These are phyloP conservation scores for Actinia equina DNA, from an alignment of 64 coral and sea anemone genomes.

Conservation along the genomic window DNA sequence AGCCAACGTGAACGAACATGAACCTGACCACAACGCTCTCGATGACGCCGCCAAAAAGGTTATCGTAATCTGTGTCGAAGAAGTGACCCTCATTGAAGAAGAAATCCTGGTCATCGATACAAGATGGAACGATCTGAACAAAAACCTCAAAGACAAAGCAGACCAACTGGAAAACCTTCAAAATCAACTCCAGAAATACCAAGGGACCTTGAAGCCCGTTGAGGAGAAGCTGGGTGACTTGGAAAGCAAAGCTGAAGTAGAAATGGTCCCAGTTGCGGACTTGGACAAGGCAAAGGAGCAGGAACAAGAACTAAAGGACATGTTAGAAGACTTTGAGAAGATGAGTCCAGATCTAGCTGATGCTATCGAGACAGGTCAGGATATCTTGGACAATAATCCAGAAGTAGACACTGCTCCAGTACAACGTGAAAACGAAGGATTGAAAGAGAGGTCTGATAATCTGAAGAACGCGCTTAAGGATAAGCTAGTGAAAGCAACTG, in stretches of 20 bases:
- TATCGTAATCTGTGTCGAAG: slow-evolving; percentile 67
- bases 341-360: slow-evolving; percentile 53
- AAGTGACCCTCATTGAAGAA: slow-evolving; percentile 69
- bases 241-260: slow-evolving; percentile 49
- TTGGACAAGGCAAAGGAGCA: slow-evolving; percentile 64
- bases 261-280: slow-evolving; percentile 58
- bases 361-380: slow-evolving; percentile 47
- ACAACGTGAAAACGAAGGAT: slow-evolving; percentile 50
- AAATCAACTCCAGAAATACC: slow-evolving; percentile 68
- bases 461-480: slow-evolving; percentile 30
- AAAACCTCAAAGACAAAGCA: slow-evolving; percentile 51
- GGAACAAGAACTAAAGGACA: slow-evolving; percentile 52
- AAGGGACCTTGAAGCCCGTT: slow-evolving; percentile 37
- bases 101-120: slow-evolving; percentile 73
- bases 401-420: slow-evolving; percentile 58
- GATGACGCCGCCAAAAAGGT: slow-evolving; percentile 57
- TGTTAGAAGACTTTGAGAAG: slow-evolving; percentile 56
- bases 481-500: slow-evolving; percentile 47
- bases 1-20: slow-evolving; percentile 60
- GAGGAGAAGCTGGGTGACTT: slow-evolving; percentile 63
- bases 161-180: slow-evolving; percentile 56
- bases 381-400: slow-evolving; percentile 48
- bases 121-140: slow-evolving; percentile 70
- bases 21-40: slow-evolving; percentile 37
- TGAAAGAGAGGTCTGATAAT: slow-evolving; percentile 44